A percentile compares a stretch with the other conserved stretches of the same genome.
These are phyloP conservation scores for Spinus olivaceus DNA, from an alignment of 2,797 vertebrate species.

Conservation along the genomic window DNA sequence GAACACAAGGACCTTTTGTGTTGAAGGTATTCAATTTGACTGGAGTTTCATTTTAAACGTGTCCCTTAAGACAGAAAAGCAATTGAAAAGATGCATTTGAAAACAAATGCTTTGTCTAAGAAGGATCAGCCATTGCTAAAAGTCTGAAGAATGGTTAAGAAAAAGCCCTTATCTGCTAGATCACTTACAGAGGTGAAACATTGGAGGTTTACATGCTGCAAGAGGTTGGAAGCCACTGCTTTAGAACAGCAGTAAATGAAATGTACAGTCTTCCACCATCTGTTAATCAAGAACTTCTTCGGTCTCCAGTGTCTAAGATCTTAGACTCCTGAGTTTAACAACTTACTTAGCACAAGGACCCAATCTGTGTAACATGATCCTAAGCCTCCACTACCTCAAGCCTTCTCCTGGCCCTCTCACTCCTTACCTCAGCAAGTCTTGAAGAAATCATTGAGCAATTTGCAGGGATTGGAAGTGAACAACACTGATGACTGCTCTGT, in stretches of 20 bases:
- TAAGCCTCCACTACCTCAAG: background rate
- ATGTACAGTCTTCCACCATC: background rate
- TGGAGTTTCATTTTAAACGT: background rate
- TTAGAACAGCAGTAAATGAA: background rate
- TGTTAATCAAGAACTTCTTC: background rate
- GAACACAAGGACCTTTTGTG: background rate
- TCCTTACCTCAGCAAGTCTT: slow-evolving; percentile 57
- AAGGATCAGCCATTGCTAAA: background rate
- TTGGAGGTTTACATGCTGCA: background rate
- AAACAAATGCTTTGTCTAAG: background rate
- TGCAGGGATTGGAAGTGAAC: slow-evolving; percentile 40
- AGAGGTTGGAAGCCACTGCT: background rate
- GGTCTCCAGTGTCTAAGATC: background rate
- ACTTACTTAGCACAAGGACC: background rate
- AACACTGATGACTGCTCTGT: slow-evolving; percentile 44
- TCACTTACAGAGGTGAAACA: background rate
- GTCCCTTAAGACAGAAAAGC: background rate
- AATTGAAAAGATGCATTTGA: background rate
- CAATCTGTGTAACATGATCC: background rate
- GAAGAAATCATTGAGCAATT: slow-evolving; percentile 56
- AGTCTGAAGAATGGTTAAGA: background rate
- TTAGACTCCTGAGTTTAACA: background rate
- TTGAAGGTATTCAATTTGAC: background rate
- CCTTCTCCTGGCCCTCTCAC: slow-evolving; percentile 18
- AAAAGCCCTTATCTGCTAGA: background rate